These are phyloP conservation scores for Axis porcinus DNA, from an alignment of 2,113 vertebrate genomes.

Conservation along the genomic window DNA sequence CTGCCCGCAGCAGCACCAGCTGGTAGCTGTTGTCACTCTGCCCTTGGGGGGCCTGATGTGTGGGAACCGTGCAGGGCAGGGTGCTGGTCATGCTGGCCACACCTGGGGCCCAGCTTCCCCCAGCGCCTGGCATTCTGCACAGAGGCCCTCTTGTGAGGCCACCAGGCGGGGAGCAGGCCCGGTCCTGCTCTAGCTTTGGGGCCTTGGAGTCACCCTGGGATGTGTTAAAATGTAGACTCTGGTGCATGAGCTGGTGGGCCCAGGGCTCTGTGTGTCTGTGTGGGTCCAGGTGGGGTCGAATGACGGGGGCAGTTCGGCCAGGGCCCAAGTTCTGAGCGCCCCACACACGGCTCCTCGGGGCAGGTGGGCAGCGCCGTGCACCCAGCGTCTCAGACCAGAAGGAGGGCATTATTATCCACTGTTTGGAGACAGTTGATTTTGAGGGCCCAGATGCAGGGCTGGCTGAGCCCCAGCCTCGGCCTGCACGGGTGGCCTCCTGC, in stretches of 20 bases:
- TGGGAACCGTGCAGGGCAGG: background rate
- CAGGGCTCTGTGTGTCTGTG: background rate
- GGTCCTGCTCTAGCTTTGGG: background rate
- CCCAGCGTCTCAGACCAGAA: background rate
- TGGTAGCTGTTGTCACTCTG: background rate
- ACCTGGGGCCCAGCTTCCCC: background rate
- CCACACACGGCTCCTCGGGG: rapidly evolving
- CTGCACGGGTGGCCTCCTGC: background rate
- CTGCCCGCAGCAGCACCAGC: background rate
- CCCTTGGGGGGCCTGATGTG: background rate
- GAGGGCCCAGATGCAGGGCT: background rate
- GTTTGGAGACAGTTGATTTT: background rate
- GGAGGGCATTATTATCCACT: background rate
- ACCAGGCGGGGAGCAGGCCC: too few relatives aligned
- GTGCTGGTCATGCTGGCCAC: rapidly evolving
- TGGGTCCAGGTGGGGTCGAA: background rate
- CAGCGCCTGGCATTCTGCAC: rapidly evolving
- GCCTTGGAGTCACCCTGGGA: background rate
- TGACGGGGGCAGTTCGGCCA: background rate
- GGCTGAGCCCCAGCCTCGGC: background rate
- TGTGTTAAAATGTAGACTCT: background rate
- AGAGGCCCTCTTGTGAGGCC: background rate
- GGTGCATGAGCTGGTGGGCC: background rate
- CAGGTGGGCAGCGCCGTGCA: rapidly evolving
- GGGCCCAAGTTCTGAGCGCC: background rate